A percentile compares a stretch with the other conserved stretches of the same genome.
These are phyloP conservation scores for Pandemis cinnamomeana DNA, from an alignment of 2,888 invertebrate genomes.

Conservation along the genomic window DNA sequence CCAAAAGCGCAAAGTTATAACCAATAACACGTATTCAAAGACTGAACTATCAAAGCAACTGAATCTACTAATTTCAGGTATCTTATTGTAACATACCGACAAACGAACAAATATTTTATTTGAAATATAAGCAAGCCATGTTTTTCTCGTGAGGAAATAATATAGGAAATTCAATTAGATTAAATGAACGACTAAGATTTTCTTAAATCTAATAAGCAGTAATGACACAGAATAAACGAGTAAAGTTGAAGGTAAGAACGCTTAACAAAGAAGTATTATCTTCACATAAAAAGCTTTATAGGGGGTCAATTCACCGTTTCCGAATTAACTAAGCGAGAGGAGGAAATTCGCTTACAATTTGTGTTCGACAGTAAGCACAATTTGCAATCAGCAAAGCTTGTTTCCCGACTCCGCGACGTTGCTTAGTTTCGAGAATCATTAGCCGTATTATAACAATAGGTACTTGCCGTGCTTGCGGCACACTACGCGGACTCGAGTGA, in stretches of 20 bases:
- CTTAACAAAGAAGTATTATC: conserved; percentile 36
- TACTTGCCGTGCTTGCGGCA: conserved; percentile 20
- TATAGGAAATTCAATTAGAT: neutral
- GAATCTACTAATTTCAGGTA: no score
- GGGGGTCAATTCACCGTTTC: conserved; percentile 64
- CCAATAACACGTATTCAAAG: no score
- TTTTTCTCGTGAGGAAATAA: neutral
- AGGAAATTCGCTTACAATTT: conserved; percentile 74
- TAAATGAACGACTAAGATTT: neutral
- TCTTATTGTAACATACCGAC: no score
- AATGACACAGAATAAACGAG: conserved; percentile 7
- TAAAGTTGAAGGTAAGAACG: neutral
- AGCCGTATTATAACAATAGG: conserved; percentile 42
- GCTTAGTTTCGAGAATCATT: conserved; percentile 65
- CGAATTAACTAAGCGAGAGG: conserved; percentile 62
- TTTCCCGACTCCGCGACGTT: conserved; percentile 58
- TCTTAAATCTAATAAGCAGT: conserved; percentile 8
- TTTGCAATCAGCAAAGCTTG: conserved; percentile 79
- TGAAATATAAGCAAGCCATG: neutral
- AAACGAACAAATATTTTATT: neutral
- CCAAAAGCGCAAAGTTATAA: no score
- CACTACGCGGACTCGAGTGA: conserved; percentile 14
- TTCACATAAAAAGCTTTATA: conserved; percentile 53
- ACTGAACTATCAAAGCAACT: no score
- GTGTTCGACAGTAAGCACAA: conserved; percentile 76